Evolutionary conservation across 2,113 vertebrate species (phyloP).

Genomic region (Galeopterus variegatus): DNA sequence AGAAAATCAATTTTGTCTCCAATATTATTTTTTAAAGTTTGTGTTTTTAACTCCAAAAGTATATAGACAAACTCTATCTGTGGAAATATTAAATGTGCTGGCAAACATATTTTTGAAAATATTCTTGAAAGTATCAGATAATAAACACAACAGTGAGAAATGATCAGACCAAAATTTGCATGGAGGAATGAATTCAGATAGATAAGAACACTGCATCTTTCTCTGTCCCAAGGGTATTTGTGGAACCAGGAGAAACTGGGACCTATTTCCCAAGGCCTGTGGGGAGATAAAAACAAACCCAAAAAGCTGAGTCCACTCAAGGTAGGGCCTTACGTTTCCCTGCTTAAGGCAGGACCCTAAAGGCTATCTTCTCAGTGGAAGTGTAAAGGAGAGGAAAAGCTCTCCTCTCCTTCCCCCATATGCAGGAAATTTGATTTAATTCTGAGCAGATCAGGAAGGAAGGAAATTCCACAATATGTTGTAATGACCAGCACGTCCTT

Average conservation of each 20-base stretch:
- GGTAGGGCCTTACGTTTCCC: background rate
- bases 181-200: background rate
- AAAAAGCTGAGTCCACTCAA: background rate
- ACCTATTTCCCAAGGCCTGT: background rate
- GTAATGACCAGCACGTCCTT: background rate
- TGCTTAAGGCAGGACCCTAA: background rate
- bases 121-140: background rate
- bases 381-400: background rate
- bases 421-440: background rate
- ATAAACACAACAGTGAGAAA: background rate
- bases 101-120: background rate
- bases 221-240: background rate
- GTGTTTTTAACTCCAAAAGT: background rate
- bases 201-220: background rate
- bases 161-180: background rate
- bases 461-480: background rate
- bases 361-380: background rate
- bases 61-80: background rate
- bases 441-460: background rate
- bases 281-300: background rate
- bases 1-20: too few relatives aligned
- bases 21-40: too few relatives aligned
- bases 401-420: fast-evolving
- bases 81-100: background rate
- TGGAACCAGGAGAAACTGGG: background rate